Base-by-base conservation (phyloP, 2,797 vertebrate species). In the Myripristis jacobus region DNA sequence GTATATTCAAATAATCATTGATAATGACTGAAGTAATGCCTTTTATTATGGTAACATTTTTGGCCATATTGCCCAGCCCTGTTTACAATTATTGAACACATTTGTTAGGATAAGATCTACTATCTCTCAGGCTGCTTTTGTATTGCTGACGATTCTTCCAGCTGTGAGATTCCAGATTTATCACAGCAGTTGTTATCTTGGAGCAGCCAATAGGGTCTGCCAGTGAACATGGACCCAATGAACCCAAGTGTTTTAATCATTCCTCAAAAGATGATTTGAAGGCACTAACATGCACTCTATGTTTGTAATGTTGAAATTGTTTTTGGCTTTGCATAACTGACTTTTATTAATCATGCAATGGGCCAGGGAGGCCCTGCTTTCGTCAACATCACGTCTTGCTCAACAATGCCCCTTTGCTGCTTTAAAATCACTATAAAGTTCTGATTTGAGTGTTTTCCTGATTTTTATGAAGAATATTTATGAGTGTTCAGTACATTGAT, bases 151-250 rank as follows among this genome's bases (percentile, higher is more conserved):
- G 73, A 36, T 31, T 53, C 4, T 36, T 76, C 31, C 58, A 71
- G 59, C 60, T 79, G 29, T 65, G 19, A 67, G 68, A 46, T 48
- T 66, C 66, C 57, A 53, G 21, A 84, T 75, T 73, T n/a, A 73
- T 78, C 60, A 68, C 47, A 41, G 67, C 46, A 25, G 7, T 62
- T 62, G 24, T 74, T 70, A 41, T 80, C 70, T 58, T 27, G 27
- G 65, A 29, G 47, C 38, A 54, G 73, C 22, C 31, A 55, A 4
- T 48, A 16, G 12, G 9, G 44, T 6, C 47, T 73, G 66, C 69
- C 75, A 73, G 43, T 79, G 63, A 80, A 81, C 65, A 63, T 2
- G 44, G 21, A 66, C 67, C 76, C 43, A 0, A 2, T 76, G 51
- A 70, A 81, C 75, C 31, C 24, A 18, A 55, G 57, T 55, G 13